These are phyloP conservation scores for Dendrolimus punctatus DNA, from an alignment of 1,140 invertebrate species.

Conservation along the genomic window DNA sequence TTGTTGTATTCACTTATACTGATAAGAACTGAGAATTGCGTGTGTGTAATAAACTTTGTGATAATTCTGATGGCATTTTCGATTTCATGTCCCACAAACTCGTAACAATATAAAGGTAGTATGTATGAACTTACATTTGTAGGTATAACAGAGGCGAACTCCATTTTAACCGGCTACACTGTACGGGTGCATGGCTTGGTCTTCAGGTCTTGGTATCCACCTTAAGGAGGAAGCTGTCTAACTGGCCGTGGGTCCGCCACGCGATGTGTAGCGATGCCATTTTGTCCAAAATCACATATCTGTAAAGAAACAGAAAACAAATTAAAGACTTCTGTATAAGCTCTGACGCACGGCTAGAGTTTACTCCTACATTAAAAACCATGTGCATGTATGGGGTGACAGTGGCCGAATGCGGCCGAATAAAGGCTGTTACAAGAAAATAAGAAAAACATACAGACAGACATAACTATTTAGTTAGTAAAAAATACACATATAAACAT, in stretches of 20 bases:
- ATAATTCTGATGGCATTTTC: no score
- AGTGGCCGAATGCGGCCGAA: no score
- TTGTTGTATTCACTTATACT: no score
- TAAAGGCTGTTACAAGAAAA: no score
- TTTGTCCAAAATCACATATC: constrained; percentile 38
- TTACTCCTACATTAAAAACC: no score
- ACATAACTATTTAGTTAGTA: no score
- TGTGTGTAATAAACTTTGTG: no score
- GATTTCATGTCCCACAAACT: no score
- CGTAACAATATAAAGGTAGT: background rate
- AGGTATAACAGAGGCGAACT: constrained; percentile 44
- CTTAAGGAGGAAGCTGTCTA: constrained; percentile 42
- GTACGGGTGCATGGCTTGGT: constrained; percentile 15
- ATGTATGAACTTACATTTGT: constrained; percentile 39
- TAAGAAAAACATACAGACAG: no score
- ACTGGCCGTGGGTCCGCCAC: constrained; percentile 23
- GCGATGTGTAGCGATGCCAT: constrained; percentile 42
- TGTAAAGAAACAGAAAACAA: constrained; percentile 26
- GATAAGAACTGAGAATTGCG: no score
- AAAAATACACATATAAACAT: no score
- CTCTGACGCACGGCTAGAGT: background rate
- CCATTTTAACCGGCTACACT: constrained; percentile 39
- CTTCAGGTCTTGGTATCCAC: constrained; percentile 57
- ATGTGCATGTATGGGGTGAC: no score
- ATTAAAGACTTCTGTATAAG: background rate